phyloP scores from a whole-genome alignment of 2,113 vertebrate species.

The Ornithorhynchus anatinus region DNA sequence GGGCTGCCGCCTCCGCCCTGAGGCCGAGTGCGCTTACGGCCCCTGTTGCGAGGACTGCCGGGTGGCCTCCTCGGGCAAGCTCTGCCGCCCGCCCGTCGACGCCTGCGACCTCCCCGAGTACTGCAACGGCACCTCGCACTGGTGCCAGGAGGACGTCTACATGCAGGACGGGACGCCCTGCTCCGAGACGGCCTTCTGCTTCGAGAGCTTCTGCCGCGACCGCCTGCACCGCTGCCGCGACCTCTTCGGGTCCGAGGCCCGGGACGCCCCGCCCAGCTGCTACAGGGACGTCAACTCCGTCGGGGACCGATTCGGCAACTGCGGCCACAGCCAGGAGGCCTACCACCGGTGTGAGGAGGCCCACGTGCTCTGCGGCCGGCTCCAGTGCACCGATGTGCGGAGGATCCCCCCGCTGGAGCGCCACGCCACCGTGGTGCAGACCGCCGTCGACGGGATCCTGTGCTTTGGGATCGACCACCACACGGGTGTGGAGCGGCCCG shows the following conservation, averaged over 20 bases:
- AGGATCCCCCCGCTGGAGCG: not conserved
- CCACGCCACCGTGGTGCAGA: not conserved
- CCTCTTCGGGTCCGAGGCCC: constrained; percentile 46
- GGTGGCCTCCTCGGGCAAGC: not conserved
- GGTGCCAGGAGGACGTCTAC: constrained; percentile 44
- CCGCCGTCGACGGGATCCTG: not conserved
- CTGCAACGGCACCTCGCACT: constrained; percentile 41
- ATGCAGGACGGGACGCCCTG: constrained; percentile 44
- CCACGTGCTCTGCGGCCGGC: constrained; percentile 40
- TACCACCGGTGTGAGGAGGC: constrained; percentile 21
- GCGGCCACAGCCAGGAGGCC: constrained; percentile 3
- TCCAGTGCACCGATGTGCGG: constrained; percentile 48
- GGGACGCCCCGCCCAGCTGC: constrained; percentile 33
- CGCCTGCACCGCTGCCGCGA: constrained; percentile 30
- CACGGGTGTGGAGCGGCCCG: not conserved
- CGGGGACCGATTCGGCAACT: constrained; percentile 46
- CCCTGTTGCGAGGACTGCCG: constrained; percentile 48
- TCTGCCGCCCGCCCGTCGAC: constrained; percentile 33
- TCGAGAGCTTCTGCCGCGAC: constrained; percentile 22
- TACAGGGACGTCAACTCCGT: constrained; percentile 41
- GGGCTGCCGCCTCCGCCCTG: constrained; percentile 24
- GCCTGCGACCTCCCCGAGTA: constrained; percentile 55
- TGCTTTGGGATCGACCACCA: not conserved
- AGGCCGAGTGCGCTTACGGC: constrained; percentile 41
- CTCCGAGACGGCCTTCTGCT: constrained; percentile 22